A percentile compares a stretch with the other conserved stretches of the same genome.
phyloP scores from a whole-genome alignment of 2,797 vertebrate genomes.

The Helarctos malayanus region DNA sequence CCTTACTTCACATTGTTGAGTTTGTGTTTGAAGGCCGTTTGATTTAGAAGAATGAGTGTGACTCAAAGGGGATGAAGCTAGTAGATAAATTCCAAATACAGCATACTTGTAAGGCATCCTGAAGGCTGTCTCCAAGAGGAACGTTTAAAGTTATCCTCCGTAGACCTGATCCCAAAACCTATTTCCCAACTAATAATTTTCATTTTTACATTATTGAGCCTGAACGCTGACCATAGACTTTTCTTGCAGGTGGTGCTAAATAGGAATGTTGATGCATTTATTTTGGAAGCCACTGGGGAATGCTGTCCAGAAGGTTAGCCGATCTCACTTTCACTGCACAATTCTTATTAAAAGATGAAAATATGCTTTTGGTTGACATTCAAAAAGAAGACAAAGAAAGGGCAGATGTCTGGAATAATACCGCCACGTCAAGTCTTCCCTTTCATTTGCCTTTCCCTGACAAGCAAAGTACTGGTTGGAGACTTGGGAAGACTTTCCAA shows the following conservation, averaged over 20 bases:
- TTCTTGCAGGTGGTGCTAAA: constrained; percentile 70
- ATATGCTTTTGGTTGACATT: constrained; percentile 40
- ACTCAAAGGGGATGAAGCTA: constrained; percentile 54
- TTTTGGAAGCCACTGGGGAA: constrained; percentile 61
- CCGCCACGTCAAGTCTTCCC: background rate
- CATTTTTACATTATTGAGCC: constrained; percentile 70
- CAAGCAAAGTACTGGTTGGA: background rate
- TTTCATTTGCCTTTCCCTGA: constrained; percentile 14
- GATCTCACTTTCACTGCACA: background rate
- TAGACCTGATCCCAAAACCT: constrained; percentile 69
- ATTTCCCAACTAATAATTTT: constrained; percentile 74
- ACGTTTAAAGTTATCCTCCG: constrained; percentile 61
- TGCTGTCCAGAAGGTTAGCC: constrained; percentile 25
- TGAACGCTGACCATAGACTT: constrained; percentile 69
- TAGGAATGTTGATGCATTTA: constrained; percentile 64
- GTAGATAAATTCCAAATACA: constrained; percentile 64
- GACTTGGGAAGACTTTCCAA: background rate
- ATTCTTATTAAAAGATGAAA: constrained; percentile 76
- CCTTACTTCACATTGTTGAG: constrained; percentile 45
- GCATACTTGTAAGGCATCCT: constrained; percentile 47
- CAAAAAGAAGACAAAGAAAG: background rate
- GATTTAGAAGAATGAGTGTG: constrained; percentile 62
- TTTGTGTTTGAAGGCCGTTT: constrained; percentile 71
- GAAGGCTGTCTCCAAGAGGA: constrained; percentile 60
- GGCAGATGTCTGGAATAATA: constrained; percentile 6